Percentiles rank a stretch among this genome's conserved stretches.
Conservation (phyloP, 2,113 vertebrate species). For the Bos javanicus region DNA sequence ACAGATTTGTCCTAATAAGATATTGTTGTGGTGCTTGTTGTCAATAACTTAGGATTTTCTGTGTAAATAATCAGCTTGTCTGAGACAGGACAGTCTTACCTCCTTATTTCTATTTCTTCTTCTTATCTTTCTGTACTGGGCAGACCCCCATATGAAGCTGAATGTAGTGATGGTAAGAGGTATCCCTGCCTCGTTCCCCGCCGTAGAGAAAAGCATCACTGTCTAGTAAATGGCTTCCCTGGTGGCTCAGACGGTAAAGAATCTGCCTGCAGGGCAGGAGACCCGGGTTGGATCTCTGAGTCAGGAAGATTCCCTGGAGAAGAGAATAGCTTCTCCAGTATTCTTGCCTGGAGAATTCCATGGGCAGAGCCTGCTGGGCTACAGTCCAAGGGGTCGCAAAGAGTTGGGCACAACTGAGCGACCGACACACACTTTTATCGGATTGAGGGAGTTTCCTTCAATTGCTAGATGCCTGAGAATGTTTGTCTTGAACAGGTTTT, state of each 20-base stretch:
- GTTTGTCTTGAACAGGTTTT: not conserved
- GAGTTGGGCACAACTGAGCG: not conserved
- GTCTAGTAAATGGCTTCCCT: not conserved
- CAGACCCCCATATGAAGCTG: not conserved
- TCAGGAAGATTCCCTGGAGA: not conserved
- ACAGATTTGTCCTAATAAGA: not conserved
- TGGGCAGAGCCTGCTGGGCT: not conserved
- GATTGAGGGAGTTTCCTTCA: not conserved
- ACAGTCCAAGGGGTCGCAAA: not conserved
- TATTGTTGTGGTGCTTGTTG: not conserved
- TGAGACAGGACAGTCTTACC: not conserved
- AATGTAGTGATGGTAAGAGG: not conserved
- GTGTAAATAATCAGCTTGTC: not conserved
- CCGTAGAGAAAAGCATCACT: not conserved
- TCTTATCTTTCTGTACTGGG: not conserved
- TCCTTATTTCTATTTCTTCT: not conserved
- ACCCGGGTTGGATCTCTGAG: not conserved
- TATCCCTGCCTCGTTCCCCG: fast-evolving
- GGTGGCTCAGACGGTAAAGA: not conserved
- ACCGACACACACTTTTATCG: not conserved
- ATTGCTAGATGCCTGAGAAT: not conserved
- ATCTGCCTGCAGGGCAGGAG: not conserved
- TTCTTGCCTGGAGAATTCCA: not conserved
- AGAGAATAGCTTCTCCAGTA: not conserved
- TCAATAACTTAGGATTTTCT: not conserved